Conservation (phyloP, 2,888 invertebrate genomes). For the Meliscaeva auricollis region DNA sequence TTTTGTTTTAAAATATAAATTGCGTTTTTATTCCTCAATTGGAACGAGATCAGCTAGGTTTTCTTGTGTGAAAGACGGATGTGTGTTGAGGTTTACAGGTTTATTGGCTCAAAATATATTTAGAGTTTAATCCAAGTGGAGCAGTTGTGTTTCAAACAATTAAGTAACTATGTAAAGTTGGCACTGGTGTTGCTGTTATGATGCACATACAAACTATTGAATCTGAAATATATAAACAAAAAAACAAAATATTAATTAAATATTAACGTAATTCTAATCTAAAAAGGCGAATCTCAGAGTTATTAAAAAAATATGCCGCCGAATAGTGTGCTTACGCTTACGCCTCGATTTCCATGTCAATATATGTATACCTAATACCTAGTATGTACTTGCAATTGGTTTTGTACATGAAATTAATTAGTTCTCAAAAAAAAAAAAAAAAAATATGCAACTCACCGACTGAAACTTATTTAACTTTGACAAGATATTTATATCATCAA, state of each 20-base stretch:
- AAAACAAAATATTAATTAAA: conserved; percentile 9
- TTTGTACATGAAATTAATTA: no score
- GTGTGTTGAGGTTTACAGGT: conserved; percentile 27
- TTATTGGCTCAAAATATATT: conserved; percentile 18
- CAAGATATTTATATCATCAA: no score
- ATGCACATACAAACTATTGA: conserved; percentile 5
- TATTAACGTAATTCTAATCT: no score
- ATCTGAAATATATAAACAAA: conserved; percentile 33
- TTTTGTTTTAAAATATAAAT: not conserved
- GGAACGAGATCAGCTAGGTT: conserved; percentile 19
- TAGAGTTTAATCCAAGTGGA: conserved; percentile 6
- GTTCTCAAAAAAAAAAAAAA: no score
- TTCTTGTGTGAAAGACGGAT: not conserved
- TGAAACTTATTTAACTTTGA: no score
- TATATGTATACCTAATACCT: no score
- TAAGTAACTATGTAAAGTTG: conserved; percentile 61
- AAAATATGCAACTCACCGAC: no score
- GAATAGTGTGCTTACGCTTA: no score
- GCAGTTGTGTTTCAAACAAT: conserved; percentile 43
- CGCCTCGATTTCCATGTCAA: no score
- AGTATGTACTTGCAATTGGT: no score
- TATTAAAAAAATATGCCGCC: no score
- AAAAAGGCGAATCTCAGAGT: no score
- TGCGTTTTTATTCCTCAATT: not conserved
- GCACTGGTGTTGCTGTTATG: conserved; percentile 54